Conservation (phyloP, 2,797 vertebrate species). For the Scomberomorus guttatus region DNA sequence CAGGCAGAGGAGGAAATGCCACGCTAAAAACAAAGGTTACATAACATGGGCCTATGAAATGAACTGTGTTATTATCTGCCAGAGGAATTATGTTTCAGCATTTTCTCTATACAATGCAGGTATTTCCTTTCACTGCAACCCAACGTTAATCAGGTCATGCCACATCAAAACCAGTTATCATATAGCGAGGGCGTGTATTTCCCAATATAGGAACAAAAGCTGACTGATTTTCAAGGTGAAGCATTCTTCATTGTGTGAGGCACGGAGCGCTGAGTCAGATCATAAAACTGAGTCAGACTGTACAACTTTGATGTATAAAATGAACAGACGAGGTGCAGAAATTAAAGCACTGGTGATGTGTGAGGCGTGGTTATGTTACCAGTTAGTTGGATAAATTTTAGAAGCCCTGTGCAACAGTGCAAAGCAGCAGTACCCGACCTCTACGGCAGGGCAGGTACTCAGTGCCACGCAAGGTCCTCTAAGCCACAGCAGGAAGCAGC, state of each 20-base stretch:
- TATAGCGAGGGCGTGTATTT: slow-evolving; percentile 27
- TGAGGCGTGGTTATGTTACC: not conserved
- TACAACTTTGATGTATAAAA: slow-evolving; percentile 30
- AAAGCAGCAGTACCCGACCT: slow-evolving; percentile 1
- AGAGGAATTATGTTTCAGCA: slow-evolving; percentile 26
- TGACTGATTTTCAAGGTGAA: slow-evolving; percentile 37
- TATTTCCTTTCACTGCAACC: slow-evolving; percentile 16
- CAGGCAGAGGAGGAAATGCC: slow-evolving; percentile 55
- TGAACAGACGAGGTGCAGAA: not conserved
- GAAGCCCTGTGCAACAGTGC: not conserved
- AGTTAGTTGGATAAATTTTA: slow-evolving; percentile 10
- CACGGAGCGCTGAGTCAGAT: not conserved
- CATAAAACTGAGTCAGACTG: slow-evolving; percentile 19
- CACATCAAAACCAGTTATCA: slow-evolving; percentile 36
- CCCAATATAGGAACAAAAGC: slow-evolving; percentile 32
- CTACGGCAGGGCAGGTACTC: slow-evolving; percentile 1
- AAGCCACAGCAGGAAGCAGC: slow-evolving; percentile 37
- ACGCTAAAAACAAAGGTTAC: slow-evolving; percentile 54
- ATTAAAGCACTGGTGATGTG: slow-evolving; percentile 7
- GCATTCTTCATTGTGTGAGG: slow-evolving; percentile 23
- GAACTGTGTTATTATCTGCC: slow-evolving; percentile 16
- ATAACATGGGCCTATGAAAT: slow-evolving; percentile 32
- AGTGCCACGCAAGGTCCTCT: not conserved
- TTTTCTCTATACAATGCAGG: slow-evolving; percentile 3
- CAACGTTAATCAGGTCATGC: slow-evolving; percentile 13